phyloP scores from a whole-genome alignment of 92 coral and sea anemone species.

The Galaxea fascicularis region DNA sequence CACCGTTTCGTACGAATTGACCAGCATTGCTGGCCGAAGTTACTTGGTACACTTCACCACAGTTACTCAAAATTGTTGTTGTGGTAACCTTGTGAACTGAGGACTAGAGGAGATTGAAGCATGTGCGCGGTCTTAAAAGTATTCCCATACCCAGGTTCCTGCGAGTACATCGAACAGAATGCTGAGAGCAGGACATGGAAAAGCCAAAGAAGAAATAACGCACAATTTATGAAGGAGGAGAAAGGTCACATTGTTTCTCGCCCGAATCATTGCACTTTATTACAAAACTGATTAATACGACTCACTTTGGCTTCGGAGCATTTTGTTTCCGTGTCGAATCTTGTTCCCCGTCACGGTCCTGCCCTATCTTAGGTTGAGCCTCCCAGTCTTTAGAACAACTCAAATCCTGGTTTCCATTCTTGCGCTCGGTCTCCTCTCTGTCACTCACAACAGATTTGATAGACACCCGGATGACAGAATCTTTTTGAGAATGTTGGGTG shows the following conservation, averaged over 20 bases:
- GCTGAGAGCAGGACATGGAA: no score
- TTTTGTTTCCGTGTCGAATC: background rate
- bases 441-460: background rate
- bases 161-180: no score
- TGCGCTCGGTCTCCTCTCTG: background rate
- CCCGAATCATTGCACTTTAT: no score
- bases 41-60: no score
- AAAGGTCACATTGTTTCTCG: no score
- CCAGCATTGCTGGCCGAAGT: no score
- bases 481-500: background rate
- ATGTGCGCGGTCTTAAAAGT: background rate
- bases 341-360: slow-evolving; percentile 20
- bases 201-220: no score
- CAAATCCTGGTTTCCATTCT: background rate
- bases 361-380: background rate
- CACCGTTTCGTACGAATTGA: no score
- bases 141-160: no score
- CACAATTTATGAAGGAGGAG: no score
- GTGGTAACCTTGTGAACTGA: background rate
- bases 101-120: background rate
- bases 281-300: background rate
- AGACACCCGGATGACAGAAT: slow-evolving; percentile 23
- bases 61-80: no score
- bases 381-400: slow-evolving; percentile 4
- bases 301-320: slow-evolving; percentile 11